phyloP scores from a whole-genome alignment of 2,888 invertebrate genomes.

The Melipona beecheii region DNA sequence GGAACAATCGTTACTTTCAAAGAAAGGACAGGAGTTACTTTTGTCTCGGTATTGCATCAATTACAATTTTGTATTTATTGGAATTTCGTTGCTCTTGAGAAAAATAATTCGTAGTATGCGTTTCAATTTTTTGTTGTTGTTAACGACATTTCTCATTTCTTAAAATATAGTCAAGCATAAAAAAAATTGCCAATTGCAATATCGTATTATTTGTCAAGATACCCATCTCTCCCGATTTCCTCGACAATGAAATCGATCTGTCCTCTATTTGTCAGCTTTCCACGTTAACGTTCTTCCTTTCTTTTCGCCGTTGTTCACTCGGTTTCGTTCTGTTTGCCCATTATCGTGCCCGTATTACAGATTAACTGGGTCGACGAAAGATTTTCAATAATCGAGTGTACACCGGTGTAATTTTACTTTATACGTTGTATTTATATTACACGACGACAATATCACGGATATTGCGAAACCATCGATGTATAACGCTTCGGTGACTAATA shows the following conservation, averaged over 20 bases:
- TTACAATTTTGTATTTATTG: too few relatives aligned
- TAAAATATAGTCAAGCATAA: too few relatives aligned
- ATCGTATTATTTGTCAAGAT: neutral
- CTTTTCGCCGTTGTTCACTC: neutral
- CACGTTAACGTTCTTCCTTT: neutral
- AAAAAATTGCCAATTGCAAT: too few relatives aligned
- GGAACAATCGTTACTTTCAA: too few relatives aligned
- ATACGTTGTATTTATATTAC: constrained; percentile 7
- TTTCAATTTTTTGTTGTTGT: too few relatives aligned
- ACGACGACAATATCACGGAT: constrained; percentile 18
- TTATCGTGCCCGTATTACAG: neutral
- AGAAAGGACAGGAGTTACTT: too few relatives aligned
- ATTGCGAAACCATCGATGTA: constrained; percentile 29
- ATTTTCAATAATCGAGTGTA: constrained; percentile 33
- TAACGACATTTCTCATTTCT: too few relatives aligned
- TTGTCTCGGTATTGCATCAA: too few relatives aligned
- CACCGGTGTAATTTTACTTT: constrained; percentile 27
- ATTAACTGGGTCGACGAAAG: constrained; percentile 30
- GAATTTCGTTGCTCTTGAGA: too few relatives aligned
- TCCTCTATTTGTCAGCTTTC: neutral
- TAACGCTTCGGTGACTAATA: constrained; percentile 4
- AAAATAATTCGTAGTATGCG: too few relatives aligned
- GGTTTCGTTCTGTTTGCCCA: neutral
- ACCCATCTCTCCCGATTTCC: neutral
- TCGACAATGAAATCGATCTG: neutral